Base-by-base conservation (phyloP, 2,888 invertebrate genomes). In the Drosophila kokeensis region DNA sequence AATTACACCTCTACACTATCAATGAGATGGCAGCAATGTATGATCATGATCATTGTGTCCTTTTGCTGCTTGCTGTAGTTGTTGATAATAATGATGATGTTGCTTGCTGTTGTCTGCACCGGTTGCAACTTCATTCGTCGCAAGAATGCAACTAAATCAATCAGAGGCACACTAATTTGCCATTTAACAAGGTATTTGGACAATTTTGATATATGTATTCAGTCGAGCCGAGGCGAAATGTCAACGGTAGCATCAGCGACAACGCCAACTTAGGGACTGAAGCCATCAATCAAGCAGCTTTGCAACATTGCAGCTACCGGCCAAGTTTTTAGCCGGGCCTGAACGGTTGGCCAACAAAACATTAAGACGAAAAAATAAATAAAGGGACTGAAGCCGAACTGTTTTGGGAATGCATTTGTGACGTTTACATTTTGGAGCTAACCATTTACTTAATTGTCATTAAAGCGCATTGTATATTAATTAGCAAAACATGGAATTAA, bases 121-220 rank as follows among this genome's bases (percentile, higher is more conserved):
- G 66, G 76, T 88, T 83, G 90, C 90, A 88, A 84, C 90, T 90
- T 87, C 86, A 88, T 88, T 90, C 83, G 85, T 60, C 73, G 74
- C 79, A 88, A 83, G 87, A 90, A 89, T 90, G 88, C 86, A 86
- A 86, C 90, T 90, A 91, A 89, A 92, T 90, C 90, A 92, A 91
- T 92, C 92, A 92, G 82, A 89, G 80, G 85, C 89, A 91, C 92
- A 92, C 91, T 92, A 92, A 92, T 92, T 92, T 92, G 92, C 92
- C 92, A 92, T 92, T 92, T 91, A 92, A 92, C 91, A 91, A 90
- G 92, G 92, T 87, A 92, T 92, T 92, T 92, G 91, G 91, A 92
- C 92, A 92, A 92, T 92, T 91, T 88, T 89, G 91, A 90, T 91
- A 92, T 92, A 90, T 91, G 92, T 92, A 88, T 86, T 90, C 83